These are phyloP conservation scores for Physocephala rufipes DNA, from an alignment of 2,888 invertebrate genomes.

Conservation along the genomic window DNA sequence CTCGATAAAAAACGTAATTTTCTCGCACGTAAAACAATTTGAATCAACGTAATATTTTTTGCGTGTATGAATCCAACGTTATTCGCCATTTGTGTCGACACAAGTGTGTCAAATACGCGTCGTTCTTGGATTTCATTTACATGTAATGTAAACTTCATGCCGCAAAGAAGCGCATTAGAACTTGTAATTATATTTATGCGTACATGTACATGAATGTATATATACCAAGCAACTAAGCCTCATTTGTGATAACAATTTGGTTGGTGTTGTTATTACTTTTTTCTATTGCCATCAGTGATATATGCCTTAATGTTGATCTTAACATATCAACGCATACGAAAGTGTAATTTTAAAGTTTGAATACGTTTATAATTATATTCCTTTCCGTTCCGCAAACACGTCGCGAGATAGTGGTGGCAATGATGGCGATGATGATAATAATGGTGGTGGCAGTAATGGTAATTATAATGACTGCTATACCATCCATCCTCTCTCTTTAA, in stretches of 20 bases:
- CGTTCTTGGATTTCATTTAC: slow-evolving; percentile 27
- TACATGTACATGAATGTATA: not conserved
- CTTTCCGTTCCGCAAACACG: slow-evolving; percentile 10
- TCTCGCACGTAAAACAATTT: no score
- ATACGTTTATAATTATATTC: slow-evolving; percentile 30
- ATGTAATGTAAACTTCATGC: slow-evolving; percentile 5
- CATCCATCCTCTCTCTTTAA: no score
- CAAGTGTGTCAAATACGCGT: slow-evolving; percentile 38
- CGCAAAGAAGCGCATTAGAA: no score
- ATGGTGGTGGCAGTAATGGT: slow-evolving; percentile 2
- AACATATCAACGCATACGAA: slow-evolving; percentile 40
- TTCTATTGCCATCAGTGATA: not conserved
- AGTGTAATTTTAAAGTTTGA: slow-evolving; percentile 31
- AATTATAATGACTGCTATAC: slow-evolving; percentile 9
- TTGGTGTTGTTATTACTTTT: slow-evolving; percentile 14
- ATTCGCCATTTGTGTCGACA: not conserved
- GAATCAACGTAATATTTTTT: no score
- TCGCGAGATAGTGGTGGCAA: no score
- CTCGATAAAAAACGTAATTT: no score
- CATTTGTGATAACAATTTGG: slow-evolving; percentile 6
- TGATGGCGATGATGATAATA: slow-evolving; percentile 14
- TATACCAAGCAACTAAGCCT: not conserved
- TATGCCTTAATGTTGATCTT: slow-evolving; percentile 15
- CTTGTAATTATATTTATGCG: not conserved
- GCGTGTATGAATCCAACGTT: not conserved